Evolutionary conservation across 2,113 vertebrate species (phyloP).

Genomic region (Pica pica): DNA sequence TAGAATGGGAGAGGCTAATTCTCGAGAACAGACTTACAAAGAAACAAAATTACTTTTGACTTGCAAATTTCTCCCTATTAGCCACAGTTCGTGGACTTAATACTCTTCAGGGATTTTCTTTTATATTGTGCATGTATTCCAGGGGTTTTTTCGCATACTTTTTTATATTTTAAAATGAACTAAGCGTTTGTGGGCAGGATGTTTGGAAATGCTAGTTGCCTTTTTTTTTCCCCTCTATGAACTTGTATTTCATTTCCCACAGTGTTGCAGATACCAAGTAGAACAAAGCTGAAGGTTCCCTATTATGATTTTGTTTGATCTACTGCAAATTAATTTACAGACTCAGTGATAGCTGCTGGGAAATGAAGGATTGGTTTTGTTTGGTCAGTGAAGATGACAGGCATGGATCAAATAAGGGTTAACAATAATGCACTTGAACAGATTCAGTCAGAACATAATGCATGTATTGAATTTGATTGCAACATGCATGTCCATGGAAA

Average conservation of each 20-base stretch:
- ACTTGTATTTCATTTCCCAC: conserved; percentile 26
- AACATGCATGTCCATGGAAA: conserved; percentile 48
- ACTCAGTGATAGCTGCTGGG: conserved; percentile 31
- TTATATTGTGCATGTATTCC: neutral
- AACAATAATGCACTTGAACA: conserved; percentile 65
- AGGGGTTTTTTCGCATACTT: neutral
- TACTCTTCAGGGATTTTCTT: conserved; percentile 34
- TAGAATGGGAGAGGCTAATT: conserved; percentile 34
- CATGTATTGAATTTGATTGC: conserved; percentile 74
- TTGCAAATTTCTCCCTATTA: conserved; percentile 44
- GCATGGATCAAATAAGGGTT: conserved; percentile 71
- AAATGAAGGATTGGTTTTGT: conserved; percentile 56
- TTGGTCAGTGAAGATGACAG: conserved; percentile 61
- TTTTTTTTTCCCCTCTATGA: neutral
- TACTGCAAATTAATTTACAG: conserved; percentile 53
- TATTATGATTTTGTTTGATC: conserved; percentile 54
- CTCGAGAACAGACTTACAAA: conserved; percentile 36
- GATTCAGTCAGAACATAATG: conserved; percentile 72
- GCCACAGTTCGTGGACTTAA: conserved; percentile 14
- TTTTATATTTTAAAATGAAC: neutral
- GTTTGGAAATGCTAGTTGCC: neutral
- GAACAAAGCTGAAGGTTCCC: conserved; percentile 19
- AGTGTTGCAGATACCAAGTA: neutral
- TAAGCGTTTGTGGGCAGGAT: neutral
- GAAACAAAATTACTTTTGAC: conserved; percentile 58